Evolutionary conservation across 2,888 invertebrate species (phyloP).

Genomic region (Himalopsyche japonica): DNA sequence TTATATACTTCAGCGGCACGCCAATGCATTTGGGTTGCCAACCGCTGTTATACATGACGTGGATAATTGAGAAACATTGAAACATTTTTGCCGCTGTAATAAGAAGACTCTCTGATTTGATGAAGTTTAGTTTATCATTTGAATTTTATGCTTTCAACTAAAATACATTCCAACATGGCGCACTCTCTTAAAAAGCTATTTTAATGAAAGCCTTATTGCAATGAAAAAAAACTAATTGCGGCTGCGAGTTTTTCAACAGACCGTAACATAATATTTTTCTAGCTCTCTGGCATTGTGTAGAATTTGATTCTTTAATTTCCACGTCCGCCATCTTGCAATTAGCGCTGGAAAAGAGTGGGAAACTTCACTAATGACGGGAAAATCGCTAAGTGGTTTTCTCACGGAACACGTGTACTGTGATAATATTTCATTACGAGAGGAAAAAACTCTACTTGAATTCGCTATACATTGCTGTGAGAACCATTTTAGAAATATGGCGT

Average conservation of each 20-base stretch:
- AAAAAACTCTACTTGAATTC: not conserved
- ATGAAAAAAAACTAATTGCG: not conserved
- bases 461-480: too few species aligned
- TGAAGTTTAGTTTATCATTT: too few species aligned
- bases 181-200: not conserved
- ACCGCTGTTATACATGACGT: too few species aligned
- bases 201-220: not conserved
- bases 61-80: too few species aligned
- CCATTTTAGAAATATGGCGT: too few species aligned
- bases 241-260: not conserved
- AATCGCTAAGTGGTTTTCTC: not conserved
- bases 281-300: not conserved
- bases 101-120: too few species aligned
- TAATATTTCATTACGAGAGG: not conserved
- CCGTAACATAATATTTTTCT: not conserved
- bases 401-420: not conserved
- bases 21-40: too few species aligned
- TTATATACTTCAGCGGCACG: too few species aligned
- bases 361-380: not conserved
- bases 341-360: not conserved
- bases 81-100: too few species aligned
- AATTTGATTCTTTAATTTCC: not conserved
- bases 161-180: not conserved
- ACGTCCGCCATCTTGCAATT: not conserved
- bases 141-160: not conserved